Evolutionary conservation across 2,888 invertebrate genomes (phyloP).

Genomic region (Thyatira batis): DNA sequence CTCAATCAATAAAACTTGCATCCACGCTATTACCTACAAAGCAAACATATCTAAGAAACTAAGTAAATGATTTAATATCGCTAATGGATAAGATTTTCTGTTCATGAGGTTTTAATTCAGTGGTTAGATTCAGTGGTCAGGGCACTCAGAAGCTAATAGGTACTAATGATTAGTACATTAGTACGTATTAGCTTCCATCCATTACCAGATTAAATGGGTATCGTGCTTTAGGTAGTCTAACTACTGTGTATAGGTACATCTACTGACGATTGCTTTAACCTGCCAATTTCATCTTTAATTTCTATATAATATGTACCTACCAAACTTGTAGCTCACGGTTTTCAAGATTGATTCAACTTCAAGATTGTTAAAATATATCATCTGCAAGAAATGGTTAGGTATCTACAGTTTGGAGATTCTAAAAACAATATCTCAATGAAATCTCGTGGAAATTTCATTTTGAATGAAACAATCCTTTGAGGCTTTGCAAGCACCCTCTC

Average conservation of each 20-base stretch:
- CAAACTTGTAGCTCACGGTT: no score
- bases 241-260: no score
- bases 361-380: background rate
- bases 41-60: background rate
- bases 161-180: background rate
- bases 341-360: no score
- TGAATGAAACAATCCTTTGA: constrained; percentile 62
- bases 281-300: no score
- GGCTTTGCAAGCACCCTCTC: constrained; percentile 38
- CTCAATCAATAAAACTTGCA: no score
- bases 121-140: no score
- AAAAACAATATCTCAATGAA: constrained; percentile 31
- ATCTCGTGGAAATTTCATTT: constrained; percentile 30
- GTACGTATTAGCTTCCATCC: background rate
- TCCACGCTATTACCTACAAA: no score
- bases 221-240: no score
- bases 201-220: background rate
- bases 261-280: no score
- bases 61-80: background rate
- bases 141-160: no score
- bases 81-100: background rate
- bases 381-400: constrained; percentile 7
- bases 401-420: constrained; percentile 13
- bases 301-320: no score
- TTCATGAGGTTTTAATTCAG: background rate